A percentile compares a stretch with the other conserved stretches of the same genome.
phyloP scores from a whole-genome alignment of 53 echinoderm and acorn worm genomes.

The Apostichopus leukothele region DNA sequence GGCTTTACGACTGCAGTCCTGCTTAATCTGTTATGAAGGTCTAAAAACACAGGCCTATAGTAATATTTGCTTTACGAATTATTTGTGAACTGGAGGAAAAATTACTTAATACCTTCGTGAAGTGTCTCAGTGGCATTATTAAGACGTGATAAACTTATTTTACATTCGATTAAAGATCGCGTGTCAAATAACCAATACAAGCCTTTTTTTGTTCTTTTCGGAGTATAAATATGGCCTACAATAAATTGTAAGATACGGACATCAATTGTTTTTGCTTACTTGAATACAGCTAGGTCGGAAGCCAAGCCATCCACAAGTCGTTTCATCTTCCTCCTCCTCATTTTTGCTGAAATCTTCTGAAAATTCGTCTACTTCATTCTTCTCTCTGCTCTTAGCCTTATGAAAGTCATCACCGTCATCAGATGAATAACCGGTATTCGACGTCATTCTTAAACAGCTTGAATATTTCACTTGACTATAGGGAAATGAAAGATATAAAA shows the following conservation, averaged over 20 bases:
- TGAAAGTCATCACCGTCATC: not conserved
- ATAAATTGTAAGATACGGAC: not conserved
- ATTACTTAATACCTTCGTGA: no score
- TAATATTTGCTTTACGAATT: no score
- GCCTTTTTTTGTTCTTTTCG: no score
- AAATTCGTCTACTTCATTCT: not conserved
- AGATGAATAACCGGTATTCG: not conserved
- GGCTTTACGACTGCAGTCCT: no score
- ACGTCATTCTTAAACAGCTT: not conserved
- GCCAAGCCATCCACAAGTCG: conserved; percentile 64
- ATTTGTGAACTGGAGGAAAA: no score
- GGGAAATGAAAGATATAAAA: no score
- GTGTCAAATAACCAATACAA: not conserved
- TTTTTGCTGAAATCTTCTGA: not conserved
- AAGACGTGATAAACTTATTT: not conserved
- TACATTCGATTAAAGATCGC: not conserved
- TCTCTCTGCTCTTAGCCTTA: not conserved
- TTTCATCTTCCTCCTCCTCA: conserved; percentile 55
- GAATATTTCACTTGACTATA: not conserved
- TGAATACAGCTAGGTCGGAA: conserved; percentile 62
- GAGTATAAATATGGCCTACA: not conserved
- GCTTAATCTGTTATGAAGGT: no score
- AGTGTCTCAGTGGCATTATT: not conserved
- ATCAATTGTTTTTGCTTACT: not conserved
- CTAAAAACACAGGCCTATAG: no score